phyloP scores from a whole-genome alignment of 2,113 vertebrate genomes.

The Callaeas wilsoni region DNA sequence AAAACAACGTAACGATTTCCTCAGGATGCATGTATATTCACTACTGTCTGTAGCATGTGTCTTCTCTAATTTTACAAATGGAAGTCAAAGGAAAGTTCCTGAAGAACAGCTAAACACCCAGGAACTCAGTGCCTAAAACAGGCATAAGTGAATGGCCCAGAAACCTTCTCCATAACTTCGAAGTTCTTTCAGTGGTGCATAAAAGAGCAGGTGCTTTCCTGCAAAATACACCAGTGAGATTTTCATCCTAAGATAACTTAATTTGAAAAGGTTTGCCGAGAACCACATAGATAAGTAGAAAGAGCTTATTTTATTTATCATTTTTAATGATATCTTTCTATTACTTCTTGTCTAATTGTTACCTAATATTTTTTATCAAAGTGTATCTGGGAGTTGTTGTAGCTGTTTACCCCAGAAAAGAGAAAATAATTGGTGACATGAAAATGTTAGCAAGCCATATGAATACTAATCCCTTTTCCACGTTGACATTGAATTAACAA shows the following conservation, averaged over 20 bases:
- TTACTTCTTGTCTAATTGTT: background rate
- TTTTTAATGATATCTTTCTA: background rate
- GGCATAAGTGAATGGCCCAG: background rate
- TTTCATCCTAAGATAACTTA: background rate
- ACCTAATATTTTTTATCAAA: background rate
- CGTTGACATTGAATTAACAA: background rate
- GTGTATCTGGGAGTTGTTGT: background rate
- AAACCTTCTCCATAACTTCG: background rate
- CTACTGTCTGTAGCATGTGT: background rate
- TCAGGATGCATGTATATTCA: background rate
- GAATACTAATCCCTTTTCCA: background rate
- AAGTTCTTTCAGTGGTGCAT: fast-evolving
- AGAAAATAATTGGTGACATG: background rate
- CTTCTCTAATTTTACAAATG: background rate
- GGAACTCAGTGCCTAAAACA: background rate
- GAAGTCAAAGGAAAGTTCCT: background rate
- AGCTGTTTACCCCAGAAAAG: background rate
- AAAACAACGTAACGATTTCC: background rate
- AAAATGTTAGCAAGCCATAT: background rate
- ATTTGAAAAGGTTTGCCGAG: background rate
- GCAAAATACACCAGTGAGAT: background rate
- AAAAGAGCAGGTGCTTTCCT: background rate
- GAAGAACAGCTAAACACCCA: background rate
- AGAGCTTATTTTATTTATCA: background rate
- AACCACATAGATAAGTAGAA: background rate